Conservation (phyloP, 2,113 vertebrate genomes). For the Rhagologus leucostigma region DNA sequence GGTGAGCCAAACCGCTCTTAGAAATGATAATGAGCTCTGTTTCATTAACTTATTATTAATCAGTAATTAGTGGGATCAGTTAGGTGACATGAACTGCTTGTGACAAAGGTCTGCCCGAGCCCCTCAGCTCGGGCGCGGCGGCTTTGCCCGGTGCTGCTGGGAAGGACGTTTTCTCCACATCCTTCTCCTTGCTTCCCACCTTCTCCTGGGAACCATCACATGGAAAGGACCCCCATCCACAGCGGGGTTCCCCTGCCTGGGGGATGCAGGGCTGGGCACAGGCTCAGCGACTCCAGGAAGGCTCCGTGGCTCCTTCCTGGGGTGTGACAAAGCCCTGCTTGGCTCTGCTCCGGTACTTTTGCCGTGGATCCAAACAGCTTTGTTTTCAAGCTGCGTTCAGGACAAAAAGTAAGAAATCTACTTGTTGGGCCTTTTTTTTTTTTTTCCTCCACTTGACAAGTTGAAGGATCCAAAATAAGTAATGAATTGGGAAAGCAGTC, state of each 20-base stretch:
- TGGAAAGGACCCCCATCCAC: accelerated
- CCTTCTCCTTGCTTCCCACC: background rate
- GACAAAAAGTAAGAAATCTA: slow-evolving; percentile 36
- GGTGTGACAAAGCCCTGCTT: background rate
- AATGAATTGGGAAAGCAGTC: background rate
- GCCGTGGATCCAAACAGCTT: background rate
- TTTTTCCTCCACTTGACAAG: background rate
- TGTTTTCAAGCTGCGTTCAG: background rate
- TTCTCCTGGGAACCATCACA: background rate
- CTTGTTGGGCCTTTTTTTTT: background rate
- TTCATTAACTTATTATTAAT: background rate
- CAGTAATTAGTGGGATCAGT: slow-evolving; percentile 1
- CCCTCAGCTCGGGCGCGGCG: background rate
- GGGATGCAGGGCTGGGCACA: background rate
- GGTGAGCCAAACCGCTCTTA: background rate
- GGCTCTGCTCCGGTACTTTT: background rate
- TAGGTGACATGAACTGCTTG: accelerated
- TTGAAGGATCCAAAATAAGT: slow-evolving; percentile 28
- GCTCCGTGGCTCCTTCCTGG: background rate
- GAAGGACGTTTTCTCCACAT: accelerated
- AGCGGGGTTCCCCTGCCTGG: background rate
- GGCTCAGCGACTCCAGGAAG: background rate
- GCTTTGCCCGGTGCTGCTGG: background rate
- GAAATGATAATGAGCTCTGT: background rate
- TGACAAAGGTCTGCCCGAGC: background rate